A percentile compares a stretch with the other conserved stretches of the same genome.
Evolutionary conservation across 2,888 invertebrate genomes (phyloP).

Genomic region (Lasioglossum marginatum): DNA sequence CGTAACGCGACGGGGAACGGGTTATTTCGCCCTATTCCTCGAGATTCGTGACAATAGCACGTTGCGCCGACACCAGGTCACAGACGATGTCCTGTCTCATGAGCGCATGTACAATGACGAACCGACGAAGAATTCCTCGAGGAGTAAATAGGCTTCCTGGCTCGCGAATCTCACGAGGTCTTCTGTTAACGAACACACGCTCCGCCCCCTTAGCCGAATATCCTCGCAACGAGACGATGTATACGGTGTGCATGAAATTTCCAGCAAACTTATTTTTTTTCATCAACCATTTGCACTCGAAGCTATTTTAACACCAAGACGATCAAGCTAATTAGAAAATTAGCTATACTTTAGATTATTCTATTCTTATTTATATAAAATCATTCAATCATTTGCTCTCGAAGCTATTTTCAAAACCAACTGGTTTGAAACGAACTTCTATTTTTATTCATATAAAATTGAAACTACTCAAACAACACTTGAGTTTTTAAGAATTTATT

Average conservation of each 20-base stretch:
- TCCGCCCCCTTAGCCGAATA: slow-evolving; percentile 41
- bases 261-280: not conserved
- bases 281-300: not conserved
- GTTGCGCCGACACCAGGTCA: slow-evolving; percentile 48
- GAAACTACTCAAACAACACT: not conserved
- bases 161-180: slow-evolving; percentile 48
- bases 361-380: too few species aligned
- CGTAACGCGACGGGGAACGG: slow-evolving; percentile 55
- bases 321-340: too few species aligned
- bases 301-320: not conserved
- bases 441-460: too few species aligned
- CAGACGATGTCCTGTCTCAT: slow-evolving; percentile 61
- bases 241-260: not conserved
- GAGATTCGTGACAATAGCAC: slow-evolving; percentile 55
- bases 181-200: slow-evolving; percentile 30
- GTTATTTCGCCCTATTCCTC: slow-evolving; percentile 49
- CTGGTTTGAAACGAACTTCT: too few species aligned
- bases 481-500: too few species aligned
- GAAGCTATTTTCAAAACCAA: too few species aligned
- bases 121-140: slow-evolving; percentile 49
- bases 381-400: too few species aligned
- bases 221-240: slow-evolving; percentile 38
- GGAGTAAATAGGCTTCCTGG: slow-evolving; percentile 43
- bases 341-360: too few species aligned
- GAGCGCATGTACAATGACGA: slow-evolving; percentile 54